Conservation (phyloP, 2,113 vertebrate species). For the Ochotona princeps region DNA sequence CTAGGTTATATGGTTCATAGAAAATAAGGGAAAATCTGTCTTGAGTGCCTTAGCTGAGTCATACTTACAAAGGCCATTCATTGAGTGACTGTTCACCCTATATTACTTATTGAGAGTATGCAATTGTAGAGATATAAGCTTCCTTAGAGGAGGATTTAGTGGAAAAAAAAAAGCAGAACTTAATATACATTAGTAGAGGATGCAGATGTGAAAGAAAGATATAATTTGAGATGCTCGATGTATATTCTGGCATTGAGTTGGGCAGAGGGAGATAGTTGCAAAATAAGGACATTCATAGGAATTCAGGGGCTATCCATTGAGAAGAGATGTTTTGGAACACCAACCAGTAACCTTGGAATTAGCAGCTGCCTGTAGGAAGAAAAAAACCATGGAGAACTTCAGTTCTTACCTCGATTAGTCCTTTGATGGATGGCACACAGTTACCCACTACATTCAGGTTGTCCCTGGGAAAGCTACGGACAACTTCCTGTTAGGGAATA, state of each 20-base stretch:
- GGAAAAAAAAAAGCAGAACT: neutral
- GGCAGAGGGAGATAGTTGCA: neutral
- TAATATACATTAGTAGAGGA: neutral
- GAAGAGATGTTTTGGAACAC: neutral
- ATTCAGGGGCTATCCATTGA: neutral
- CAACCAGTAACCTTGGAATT: neutral
- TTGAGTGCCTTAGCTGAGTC: neutral
- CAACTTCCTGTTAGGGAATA: neutral
- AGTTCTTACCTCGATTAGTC: neutral
- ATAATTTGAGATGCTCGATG: neutral
- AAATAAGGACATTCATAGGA: neutral
- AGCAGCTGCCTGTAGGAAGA: neutral
- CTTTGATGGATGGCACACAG: neutral
- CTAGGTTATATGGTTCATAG: neutral
- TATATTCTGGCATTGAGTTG: neutral
- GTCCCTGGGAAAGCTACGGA: neutral
- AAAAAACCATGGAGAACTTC: neutral
- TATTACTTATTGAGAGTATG: neutral
- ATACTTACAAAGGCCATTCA: neutral
- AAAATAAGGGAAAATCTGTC: neutral
- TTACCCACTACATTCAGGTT: neutral
- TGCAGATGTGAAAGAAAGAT: neutral
- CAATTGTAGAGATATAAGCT: neutral
- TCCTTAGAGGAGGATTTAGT: neutral
- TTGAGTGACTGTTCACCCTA: neutral